A percentile compares a stretch with the other conserved stretches of the same genome.
These are phyloP conservation scores for Calephelis virginiensis DNA, from an alignment of 1,140 invertebrate genomes.

Conservation along the genomic window DNA sequence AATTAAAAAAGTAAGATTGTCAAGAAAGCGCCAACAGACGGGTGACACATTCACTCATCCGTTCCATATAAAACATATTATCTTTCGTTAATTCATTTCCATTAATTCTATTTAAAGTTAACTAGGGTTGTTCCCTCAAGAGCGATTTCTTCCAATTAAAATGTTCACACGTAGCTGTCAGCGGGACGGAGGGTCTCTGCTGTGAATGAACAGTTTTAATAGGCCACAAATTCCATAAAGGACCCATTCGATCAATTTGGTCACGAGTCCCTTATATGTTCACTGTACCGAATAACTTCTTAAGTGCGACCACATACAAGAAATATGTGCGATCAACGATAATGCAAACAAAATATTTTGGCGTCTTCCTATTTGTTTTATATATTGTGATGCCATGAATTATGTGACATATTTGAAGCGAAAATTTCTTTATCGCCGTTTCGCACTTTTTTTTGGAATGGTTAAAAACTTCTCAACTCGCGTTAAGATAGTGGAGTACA, in stretches of 20 bases:
- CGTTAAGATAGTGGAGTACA: too few relatives aligned
- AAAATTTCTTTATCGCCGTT: too few relatives aligned
- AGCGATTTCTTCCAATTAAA: slow-evolving; percentile 62
- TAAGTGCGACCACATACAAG: too few relatives aligned
- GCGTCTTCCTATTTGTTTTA: too few relatives aligned
- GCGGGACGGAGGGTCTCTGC: slow-evolving; percentile 39
- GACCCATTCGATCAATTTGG: slow-evolving; percentile 8
- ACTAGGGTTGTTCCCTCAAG: slow-evolving; percentile 54
- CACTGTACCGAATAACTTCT: background rate
- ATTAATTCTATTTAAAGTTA: slow-evolving; percentile 47
- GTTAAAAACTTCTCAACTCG: too few relatives aligned
- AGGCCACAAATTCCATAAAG: slow-evolving; percentile 15
- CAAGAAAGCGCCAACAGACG: background rate
- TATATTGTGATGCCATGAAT: too few relatives aligned
- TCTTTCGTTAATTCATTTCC: slow-evolving; percentile 23
- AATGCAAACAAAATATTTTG: too few relatives aligned
- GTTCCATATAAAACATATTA: slow-evolving; percentile 14
- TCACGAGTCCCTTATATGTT: slow-evolving; percentile 5
- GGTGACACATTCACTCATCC: slow-evolving; percentile 1
- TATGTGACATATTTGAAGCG: too few relatives aligned
- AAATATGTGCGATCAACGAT: too few relatives aligned
- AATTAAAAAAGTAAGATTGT: background rate
- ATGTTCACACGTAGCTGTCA: slow-evolving; percentile 67
- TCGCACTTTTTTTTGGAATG: too few relatives aligned
- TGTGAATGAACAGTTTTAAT: slow-evolving; percentile 17